Evolutionary conservation across 2,888 invertebrate genomes (phyloP), one percentile per base, ranked within the genome.

Genomic region (Calameuta idolon): DNA sequence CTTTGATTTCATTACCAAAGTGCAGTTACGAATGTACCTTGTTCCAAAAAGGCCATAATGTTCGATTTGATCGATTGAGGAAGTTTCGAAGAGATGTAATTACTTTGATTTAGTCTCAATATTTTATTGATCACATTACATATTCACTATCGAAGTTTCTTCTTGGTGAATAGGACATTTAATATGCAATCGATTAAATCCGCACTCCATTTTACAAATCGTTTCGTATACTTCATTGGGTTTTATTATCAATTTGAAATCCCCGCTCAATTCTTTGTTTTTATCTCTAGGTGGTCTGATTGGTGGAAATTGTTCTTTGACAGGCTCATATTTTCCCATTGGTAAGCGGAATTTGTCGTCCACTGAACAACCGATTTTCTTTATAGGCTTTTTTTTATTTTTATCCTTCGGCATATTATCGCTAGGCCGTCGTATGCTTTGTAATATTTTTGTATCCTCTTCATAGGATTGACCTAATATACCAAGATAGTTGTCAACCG

Each of bases 141-240:
- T 55, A 55, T 55, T 55, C 2, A 5, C 2, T 23, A 23, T 23
- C 23, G 55, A 55, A 9, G 0, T 23, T 55, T 55, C 55, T 55
- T 55, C 23, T 15, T 40, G 40, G 34, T 78, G 78, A 34, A 75
- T 75, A 1, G 78, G 78, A 75, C 78, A 78, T 75, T 73, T 78
- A 15, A 78, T 35, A 69, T 75, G 31, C 3, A 78, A 69, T 11
- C 35, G 71, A 75, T 23, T 12, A 34, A 78, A 75, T 11, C 37
- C 40, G 31, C 78, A 78, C 23, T 78, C 75, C 75, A 75, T 78
- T 23, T 78, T 55, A 15, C 75, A 30, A 55, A 75, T 78, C n/a
- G 73, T 40, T 40, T 73, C 71, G 55, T 75, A 78, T 5, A 78
- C 30, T 71, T 78, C 75, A 5, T 78, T 78, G 33, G 78, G 75